Conservation (phyloP, 2,797 vertebrate genomes). For the Aselliscus stoliczkanus region DNA sequence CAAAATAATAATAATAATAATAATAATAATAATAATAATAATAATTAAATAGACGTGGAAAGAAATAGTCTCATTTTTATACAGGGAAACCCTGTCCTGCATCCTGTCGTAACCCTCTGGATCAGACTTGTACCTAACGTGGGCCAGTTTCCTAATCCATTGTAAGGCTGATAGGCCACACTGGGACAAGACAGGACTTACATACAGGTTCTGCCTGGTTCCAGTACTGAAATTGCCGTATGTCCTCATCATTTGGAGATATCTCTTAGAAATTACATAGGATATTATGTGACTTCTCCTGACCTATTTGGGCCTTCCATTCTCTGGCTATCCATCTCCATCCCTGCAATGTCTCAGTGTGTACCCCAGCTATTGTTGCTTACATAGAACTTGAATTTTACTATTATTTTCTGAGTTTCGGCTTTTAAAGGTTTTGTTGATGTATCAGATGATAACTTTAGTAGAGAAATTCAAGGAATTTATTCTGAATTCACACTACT, state of each 20-base stretch:
- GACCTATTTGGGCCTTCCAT: not conserved
- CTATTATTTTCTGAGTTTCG: not conserved
- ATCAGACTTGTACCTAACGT: not conserved
- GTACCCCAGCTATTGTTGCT: not conserved
- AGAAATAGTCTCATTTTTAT: not conserved
- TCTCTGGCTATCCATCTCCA: not conserved
- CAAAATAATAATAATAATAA: too few relatives aligned
- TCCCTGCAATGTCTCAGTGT: not conserved
- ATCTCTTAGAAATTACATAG: not conserved
- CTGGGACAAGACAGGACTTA: not conserved
- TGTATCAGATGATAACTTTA: not conserved
- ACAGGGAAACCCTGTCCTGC: not conserved
- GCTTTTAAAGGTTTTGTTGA: not conserved
- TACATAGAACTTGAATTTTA: not conserved
- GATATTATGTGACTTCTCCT: not conserved
- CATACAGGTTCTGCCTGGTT: not conserved
- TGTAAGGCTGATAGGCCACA: not conserved
- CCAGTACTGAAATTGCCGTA: not conserved
- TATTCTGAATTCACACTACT: not conserved
- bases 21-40: too few relatives aligned
- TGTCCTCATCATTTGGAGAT: not conserved
- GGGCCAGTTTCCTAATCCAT: not conserved
- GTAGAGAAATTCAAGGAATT: not conserved
- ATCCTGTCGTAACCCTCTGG: not conserved
- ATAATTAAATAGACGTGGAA: not conserved